Percentiles rank a stretch among this genome's conserved stretches.
Evolutionary conservation across 2,888 invertebrate species (phyloP).

Genomic region (Lochmaea crataegi): DNA sequence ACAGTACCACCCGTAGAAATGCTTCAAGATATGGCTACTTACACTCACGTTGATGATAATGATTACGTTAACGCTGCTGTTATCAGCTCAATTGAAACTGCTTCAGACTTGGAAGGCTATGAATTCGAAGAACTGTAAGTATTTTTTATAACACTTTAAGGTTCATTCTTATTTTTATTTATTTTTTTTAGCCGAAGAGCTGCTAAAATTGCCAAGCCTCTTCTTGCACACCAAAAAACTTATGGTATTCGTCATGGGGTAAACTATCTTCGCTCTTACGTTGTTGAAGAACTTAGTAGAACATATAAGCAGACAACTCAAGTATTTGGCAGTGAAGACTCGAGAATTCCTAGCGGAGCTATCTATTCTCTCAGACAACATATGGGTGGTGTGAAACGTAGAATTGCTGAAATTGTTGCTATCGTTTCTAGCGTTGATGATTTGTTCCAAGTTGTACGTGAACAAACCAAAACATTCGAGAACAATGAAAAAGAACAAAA

Average conservation of each 20-base stretch:
- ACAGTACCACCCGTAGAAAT: conserved; percentile 72
- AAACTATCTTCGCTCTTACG: conserved; percentile 63
- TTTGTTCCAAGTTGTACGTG: conserved; percentile 56
- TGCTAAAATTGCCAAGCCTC: conserved; percentile 62
- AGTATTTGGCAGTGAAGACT: conserved; percentile 71
- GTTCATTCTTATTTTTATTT: neutral
- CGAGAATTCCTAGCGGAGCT: conserved; percentile 67
- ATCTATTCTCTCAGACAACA: conserved; percentile 54
- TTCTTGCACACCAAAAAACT: conserved; percentile 58
- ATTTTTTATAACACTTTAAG: conserved; percentile 13
- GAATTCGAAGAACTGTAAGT: conserved; percentile 49
- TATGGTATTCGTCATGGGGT: conserved; percentile 69
- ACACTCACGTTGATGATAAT: conserved; percentile 74
- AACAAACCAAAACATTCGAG: conserved; percentile 56
- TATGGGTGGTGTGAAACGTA: conserved; percentile 60
- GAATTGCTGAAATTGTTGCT: conserved; percentile 53
- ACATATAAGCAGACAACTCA: conserved; percentile 64
- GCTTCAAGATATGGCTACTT: conserved; percentile 78
- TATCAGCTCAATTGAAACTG: conserved; percentile 70
- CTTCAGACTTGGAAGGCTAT: conserved; percentile 65
- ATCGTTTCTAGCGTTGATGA: conserved; percentile 66
- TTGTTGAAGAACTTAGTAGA: conserved; percentile 64
- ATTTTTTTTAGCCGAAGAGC: conserved; percentile 59
- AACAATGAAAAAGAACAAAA: conserved; percentile 44
- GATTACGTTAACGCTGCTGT: conserved; percentile 75